Evolutionary conservation across 2,797 vertebrate genomes (phyloP).

Genomic region (Rhabdomys pumilio): DNA sequence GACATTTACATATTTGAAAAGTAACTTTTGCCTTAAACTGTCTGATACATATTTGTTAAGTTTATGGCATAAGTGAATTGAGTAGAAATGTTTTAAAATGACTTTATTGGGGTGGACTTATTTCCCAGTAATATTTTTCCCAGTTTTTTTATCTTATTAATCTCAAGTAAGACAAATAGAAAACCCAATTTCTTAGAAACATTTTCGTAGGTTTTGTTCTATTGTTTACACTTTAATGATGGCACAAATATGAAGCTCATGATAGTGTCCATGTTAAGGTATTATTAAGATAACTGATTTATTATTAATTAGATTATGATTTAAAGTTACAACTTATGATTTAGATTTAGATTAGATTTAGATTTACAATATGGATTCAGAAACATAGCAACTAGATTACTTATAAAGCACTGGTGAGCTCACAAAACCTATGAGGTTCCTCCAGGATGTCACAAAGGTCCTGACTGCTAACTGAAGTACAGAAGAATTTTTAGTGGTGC

Average conservation of each 20-base stretch:
- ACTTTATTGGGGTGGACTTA: not conserved
- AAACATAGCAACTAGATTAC: not conserved
- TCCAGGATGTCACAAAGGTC: not conserved
- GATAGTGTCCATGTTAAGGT: not conserved
- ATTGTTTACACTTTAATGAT: conserved; percentile 1
- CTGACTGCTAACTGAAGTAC: not conserved
- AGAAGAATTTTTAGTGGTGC: too few species aligned
- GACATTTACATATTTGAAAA: not conserved
- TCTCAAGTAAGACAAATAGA: not conserved
- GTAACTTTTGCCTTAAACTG: not conserved
- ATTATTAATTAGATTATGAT: not conserved
- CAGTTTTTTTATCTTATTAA: not conserved
- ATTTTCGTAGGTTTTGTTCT: not conserved
- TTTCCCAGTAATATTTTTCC: not conserved
- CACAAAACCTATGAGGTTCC: not conserved
- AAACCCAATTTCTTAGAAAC: not conserved
- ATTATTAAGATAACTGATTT: not conserved
- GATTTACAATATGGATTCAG: not conserved
- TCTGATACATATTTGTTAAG: not conserved
- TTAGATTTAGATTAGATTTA: too few species aligned
- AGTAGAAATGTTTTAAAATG: conserved; percentile 1
- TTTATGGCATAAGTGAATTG: not conserved
- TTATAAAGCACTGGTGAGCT: not conserved
- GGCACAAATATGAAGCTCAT: not conserved
- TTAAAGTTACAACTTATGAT: too few species aligned